Evolutionary conservation across 2,113 vertebrate genomes (phyloP).

Genomic region (Propithecus coquereli): DNA sequence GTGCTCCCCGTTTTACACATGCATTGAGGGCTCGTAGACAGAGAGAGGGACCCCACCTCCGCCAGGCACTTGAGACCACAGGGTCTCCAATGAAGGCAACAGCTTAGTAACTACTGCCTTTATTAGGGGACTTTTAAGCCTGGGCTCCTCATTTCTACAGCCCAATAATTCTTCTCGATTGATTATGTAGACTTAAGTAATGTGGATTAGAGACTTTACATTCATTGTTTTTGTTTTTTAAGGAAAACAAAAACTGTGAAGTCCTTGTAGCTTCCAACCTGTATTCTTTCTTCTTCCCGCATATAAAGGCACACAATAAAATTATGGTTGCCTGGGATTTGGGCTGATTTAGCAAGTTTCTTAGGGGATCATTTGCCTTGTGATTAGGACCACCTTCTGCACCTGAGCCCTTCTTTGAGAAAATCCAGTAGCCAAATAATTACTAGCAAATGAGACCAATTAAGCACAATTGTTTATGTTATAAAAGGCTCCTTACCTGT

Average conservation of each 20-base stretch:
- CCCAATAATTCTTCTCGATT: neutral
- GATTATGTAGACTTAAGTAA: neutral
- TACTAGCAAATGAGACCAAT: conserved; percentile 31
- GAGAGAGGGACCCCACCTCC: neutral
- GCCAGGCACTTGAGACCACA: no score
- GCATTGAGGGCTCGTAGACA: neutral
- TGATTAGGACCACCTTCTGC: neutral
- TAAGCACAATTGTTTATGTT: neutral
- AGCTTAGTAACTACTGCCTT: neutral
- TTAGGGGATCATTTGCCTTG: neutral
- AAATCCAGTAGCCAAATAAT: conserved; percentile 1
- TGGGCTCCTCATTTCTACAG: neutral
- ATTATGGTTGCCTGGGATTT: neutral
- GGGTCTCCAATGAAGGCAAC: neutral
- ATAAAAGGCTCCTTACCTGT: neutral
- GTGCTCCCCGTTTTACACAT: neutral
- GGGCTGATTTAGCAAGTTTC: neutral
- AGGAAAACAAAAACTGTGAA: neutral
- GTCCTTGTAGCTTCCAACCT: neutral
- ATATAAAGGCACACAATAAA: conserved; percentile 20
- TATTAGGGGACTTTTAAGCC: neutral
- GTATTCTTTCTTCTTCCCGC: neutral
- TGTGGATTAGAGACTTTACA: neutral
- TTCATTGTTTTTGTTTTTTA: neutral
- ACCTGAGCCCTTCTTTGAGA: neutral